A percentile compares a stretch with the other conserved stretches of the same genome.
Evolutionary conservation across 2,797 vertebrate genomes (phyloP).

Genomic region (Pseudochromis fuscus): DNA sequence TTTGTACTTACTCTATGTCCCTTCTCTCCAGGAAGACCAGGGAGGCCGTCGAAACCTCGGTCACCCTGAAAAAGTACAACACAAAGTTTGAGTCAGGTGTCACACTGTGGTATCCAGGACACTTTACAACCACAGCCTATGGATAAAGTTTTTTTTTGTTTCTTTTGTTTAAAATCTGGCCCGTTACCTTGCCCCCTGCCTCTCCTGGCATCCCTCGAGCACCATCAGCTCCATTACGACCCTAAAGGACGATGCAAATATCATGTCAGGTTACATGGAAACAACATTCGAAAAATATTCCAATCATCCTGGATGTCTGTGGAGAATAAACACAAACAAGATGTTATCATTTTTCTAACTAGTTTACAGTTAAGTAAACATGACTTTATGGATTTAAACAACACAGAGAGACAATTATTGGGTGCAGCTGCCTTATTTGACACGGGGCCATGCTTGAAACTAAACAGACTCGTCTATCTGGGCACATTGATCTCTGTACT

Average conservation of each 20-base stretch:
- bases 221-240: slow-evolving; percentile 94
- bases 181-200: slow-evolving; percentile 90
- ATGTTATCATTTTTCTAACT: slow-evolving; percentile 20
- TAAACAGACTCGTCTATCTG: slow-evolving; percentile 22
- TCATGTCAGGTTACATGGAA: slow-evolving; percentile 34
- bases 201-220: slow-evolving; percentile 97
- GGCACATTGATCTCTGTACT: background rate
- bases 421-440: slow-evolving; percentile 59
- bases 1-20: slow-evolving; percentile 84
- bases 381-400: slow-evolving; percentile 39
- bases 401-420: slow-evolving; percentile 34
- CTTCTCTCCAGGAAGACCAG: slow-evolving; percentile 87
- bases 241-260: slow-evolving; percentile 81
- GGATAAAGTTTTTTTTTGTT: background rate
- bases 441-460: slow-evolving; percentile 46
- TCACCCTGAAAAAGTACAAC: slow-evolving; percentile 80
- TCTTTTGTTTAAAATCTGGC: too few relatives aligned
- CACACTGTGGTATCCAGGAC: background rate
- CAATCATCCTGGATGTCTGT: slow-evolving; percentile 23
- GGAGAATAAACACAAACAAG: slow-evolving; percentile 32
- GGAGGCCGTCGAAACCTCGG: slow-evolving; percentile 87
- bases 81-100: background rate
- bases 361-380: slow-evolving; percentile 63
- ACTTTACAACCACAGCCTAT: background rate
- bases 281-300: slow-evolving; percentile 32